Conservation (phyloP, 1,140 invertebrate species). For the Zaprionus nigranus region DNA sequence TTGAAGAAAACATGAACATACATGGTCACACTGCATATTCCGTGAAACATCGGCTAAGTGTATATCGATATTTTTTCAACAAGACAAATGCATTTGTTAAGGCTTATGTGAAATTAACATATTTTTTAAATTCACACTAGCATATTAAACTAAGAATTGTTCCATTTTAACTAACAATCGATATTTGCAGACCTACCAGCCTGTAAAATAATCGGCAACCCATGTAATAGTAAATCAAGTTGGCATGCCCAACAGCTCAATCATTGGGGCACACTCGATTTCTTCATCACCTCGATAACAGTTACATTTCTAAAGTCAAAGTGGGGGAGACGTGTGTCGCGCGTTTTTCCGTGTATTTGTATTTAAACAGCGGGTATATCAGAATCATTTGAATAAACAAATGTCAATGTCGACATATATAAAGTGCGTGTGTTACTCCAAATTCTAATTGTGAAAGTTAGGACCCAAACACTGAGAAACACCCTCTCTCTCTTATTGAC, state of each 20-base stretch:
- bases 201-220: background rate
- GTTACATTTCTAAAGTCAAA: slow-evolving; percentile 37
- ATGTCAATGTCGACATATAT: slow-evolving; percentile 18
- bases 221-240: background rate
- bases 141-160: too few relatives aligned
- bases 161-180: background rate
- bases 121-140: too few relatives aligned
- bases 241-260: background rate
- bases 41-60: background rate
- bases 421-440: slow-evolving; percentile 4
- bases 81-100: background rate
- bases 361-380: slow-evolving; percentile 13
- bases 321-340: background rate
- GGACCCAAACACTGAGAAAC: background rate
- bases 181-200: background rate
- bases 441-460: slow-evolving; percentile 36
- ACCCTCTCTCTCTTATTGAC: slow-evolving; percentile 44
- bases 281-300: slow-evolving; percentile 17
- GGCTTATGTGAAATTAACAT: too few relatives aligned
- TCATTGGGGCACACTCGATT: slow-evolving; percentile 5
- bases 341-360: background rate
- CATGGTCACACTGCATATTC: slow-evolving; percentile 24
- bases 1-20: background rate
- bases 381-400: slow-evolving; percentile 43
- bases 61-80: slow-evolving; percentile 16